A percentile compares a stretch with the other conserved stretches of the same genome.
Conservation (phyloP, 1,140 invertebrate genomes). For the Caenorhabditis tropicalis region DNA sequence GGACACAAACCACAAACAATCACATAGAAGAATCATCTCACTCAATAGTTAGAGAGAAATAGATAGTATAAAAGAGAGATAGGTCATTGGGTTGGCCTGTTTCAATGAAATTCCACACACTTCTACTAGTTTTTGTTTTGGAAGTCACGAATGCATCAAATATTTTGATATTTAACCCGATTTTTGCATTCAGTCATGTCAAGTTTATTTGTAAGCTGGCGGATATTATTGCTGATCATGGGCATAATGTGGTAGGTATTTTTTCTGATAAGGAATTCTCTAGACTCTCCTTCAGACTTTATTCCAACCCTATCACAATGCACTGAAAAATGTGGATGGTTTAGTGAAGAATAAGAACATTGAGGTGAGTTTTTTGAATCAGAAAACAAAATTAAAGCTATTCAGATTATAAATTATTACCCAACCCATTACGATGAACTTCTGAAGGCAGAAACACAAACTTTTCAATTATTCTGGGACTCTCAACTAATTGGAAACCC, state of each 20-base stretch:
- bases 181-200: slow-evolving; percentile 8
- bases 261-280: not conserved
- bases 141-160: not conserved
- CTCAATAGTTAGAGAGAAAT: not conserved
- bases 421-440: not conserved
- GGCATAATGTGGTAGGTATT: not conserved
- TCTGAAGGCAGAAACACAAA: not conserved
- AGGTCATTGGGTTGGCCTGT: not conserved
- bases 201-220: slow-evolving; percentile 10
- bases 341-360: slow-evolving; percentile 9
- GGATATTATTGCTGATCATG: slow-evolving; percentile 7
- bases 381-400: too few species aligned
- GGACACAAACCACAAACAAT: not conserved
- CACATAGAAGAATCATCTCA: not conserved
- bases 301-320: slow-evolving; percentile 11
- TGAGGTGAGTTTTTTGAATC: not conserved
- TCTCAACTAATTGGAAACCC: not conserved
- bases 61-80: not conserved
- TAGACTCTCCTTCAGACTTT: not conserved
- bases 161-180: not conserved
- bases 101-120: not conserved
- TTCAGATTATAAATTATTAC: not conserved
- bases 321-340: not conserved
- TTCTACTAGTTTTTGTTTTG: not conserved
- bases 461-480: not conserved